Percentiles rank a stretch among this genome's conserved stretches.
These are phyloP conservation scores for Sinopyrophorus schimmeli DNA, from an alignment of 2,888 invertebrate species.

Conservation along the genomic window DNA sequence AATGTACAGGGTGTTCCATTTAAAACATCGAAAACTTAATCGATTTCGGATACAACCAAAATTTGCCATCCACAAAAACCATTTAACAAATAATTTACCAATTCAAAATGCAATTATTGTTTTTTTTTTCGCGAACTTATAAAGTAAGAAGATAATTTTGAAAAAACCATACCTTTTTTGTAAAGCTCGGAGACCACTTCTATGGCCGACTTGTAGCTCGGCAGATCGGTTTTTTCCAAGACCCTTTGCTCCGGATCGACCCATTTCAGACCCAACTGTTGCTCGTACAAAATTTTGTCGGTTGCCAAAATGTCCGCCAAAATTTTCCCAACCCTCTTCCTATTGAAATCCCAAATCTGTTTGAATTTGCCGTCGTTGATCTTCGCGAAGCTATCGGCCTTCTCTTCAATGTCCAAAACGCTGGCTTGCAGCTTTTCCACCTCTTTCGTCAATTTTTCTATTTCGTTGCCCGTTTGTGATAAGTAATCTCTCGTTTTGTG, in stretches of 20 bases:
- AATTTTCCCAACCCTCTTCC: slow-evolving; percentile 56
- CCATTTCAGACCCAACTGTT: slow-evolving; percentile 65
- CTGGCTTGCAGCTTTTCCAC: slow-evolving; percentile 66
- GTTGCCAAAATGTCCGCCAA: slow-evolving; percentile 60
- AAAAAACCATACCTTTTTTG: slow-evolving; percentile 22
- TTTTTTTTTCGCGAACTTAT: not conserved
- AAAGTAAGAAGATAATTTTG: not conserved
- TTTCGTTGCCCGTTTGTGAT: slow-evolving; percentile 66
- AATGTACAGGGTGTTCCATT: too few relatives aligned
- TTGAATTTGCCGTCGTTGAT: slow-evolving; percentile 67
- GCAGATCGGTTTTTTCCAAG: slow-evolving; percentile 54
- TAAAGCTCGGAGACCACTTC: slow-evolving; percentile 11
- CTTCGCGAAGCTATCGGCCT: slow-evolving; percentile 67
- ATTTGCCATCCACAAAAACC: too few relatives aligned
- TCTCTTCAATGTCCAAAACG: slow-evolving; percentile 71
- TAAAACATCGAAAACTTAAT: too few relatives aligned
- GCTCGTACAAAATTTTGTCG: slow-evolving; percentile 65
- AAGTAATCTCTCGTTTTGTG: slow-evolving; percentile 68
- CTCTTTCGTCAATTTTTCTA: slow-evolving; percentile 69
- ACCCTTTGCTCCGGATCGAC: slow-evolving; percentile 52
- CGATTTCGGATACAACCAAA: too few relatives aligned
- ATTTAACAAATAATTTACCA: too few relatives aligned
- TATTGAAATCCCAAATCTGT: slow-evolving; percentile 66
- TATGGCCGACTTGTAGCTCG: slow-evolving; percentile 50
- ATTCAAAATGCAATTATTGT: too few relatives aligned